Base-by-base conservation (phyloP, 2,113 vertebrate species). In the Origma solitaria region DNA sequence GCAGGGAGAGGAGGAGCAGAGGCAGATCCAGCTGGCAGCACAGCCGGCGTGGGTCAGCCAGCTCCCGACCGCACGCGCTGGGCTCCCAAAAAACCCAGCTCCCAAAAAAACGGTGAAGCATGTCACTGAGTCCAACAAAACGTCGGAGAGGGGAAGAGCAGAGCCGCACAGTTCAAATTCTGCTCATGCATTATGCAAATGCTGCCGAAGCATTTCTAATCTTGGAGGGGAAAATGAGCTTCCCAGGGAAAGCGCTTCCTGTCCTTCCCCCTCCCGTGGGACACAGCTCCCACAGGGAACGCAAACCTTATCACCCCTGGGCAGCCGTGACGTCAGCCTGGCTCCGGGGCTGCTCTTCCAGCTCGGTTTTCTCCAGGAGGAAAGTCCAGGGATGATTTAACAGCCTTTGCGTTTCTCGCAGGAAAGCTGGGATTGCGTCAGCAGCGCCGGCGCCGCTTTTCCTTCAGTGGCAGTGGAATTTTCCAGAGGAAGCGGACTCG, bases 401-500 rank as follows among this genome's bases (percentile, higher is more conserved):
- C 47, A 80, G 75, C 72, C 28, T 9, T 2, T 13, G 51, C 2
- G 4, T 19, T 62, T 24, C 79, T 75, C 24, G 22, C 76, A 89
- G 96, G 95, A 54, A 96, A 78, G 88, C 60, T 3, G 79, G 2
- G 71, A 2, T 90, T 92, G 89, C 86, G 38, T 84, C 94, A 89
- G 62, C 92, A 50, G 84, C 54, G 7, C 81, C 45, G 4, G 47
- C 16, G 50, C 51, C 24, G 49, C 30, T 90, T 42, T 86, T 94
- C 92, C 95, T 73, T 19, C 4, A 1, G 62, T 0, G 44, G 12
- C 84, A 28, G 69, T 96, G 95, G 95, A 97, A 96, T 97, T 93
- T 96, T 97, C 94, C 92, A 97, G 92, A 79, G 96, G 94, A 96
- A 95, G 35, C 1, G 84, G 79, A 95, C 69, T 88, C 35, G 57